Evolutionary conservation across 1,140 invertebrate species (phyloP).

Genomic region (Eumeta japonica): DNA sequence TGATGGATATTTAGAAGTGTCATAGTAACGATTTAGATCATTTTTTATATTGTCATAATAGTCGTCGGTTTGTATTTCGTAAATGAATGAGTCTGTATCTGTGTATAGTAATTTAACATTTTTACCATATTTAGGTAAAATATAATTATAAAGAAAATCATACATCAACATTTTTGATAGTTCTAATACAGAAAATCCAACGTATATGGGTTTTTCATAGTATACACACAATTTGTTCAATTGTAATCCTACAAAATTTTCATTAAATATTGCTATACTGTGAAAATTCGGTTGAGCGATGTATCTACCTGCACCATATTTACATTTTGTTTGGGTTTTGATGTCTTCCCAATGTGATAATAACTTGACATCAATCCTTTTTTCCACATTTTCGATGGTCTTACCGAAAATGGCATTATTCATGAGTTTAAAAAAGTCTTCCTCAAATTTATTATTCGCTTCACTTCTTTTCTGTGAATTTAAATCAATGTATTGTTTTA

Average conservation of each 20-base stretch:
- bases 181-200: slow-evolving; percentile 4
- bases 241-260: background rate
- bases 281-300: slow-evolving; percentile 1
- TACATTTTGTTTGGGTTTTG: background rate
- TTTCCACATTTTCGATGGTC: too few species aligned
- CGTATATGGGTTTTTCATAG: slow-evolving; percentile 5
- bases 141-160: slow-evolving; percentile 4
- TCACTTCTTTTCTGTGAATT: background rate
- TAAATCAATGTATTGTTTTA: background rate
- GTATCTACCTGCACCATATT: background rate
- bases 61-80: background rate
- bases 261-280: background rate
- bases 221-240: too few species aligned
- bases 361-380: background rate
- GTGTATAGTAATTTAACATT: too few species aligned
- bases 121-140: background rate
- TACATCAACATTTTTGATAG: background rate
- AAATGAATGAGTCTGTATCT: too few species aligned
- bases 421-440: too few species aligned
- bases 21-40: background rate
- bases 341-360: background rate
- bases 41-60: too few species aligned
- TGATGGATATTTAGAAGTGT: background rate
- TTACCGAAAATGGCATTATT: too few species aligned
- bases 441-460: too few species aligned